These are phyloP conservation scores for Lipophrys pholis DNA, from an alignment of 2,113 vertebrate genomes.

Conservation along the genomic window DNA sequence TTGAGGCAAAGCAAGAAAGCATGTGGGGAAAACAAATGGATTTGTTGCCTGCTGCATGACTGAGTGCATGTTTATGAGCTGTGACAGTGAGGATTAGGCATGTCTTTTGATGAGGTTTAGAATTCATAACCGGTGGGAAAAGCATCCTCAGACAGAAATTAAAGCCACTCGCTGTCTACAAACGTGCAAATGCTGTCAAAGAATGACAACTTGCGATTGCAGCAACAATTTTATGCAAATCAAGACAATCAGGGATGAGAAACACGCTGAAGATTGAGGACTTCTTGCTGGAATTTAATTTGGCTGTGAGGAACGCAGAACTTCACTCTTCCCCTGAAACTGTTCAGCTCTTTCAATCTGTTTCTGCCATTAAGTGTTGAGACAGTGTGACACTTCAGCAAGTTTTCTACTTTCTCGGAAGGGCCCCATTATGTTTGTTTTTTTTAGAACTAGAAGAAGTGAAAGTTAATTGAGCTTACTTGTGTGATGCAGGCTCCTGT, in stretches of 20 bases:
- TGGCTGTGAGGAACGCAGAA: background rate
- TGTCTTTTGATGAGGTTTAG: background rate
- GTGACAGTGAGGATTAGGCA: background rate
- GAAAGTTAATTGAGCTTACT: constrained; percentile 74
- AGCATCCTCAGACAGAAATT: background rate
- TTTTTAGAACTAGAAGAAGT: too few relatives aligned
- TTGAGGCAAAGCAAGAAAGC: background rate
- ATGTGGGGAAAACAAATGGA: background rate
- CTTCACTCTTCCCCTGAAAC: background rate
- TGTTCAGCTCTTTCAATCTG: constrained; percentile 5
- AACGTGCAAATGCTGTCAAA: background rate
- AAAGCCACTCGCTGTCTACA: background rate
- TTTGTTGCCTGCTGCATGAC: background rate
- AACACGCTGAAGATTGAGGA: background rate
- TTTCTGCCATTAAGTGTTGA: background rate
- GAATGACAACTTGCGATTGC: background rate
- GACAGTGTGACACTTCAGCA: background rate
- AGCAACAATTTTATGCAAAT: background rate
- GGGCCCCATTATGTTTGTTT: background rate
- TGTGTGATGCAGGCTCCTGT: constrained; percentile 99
- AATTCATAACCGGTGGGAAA: background rate
- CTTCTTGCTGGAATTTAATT: background rate
- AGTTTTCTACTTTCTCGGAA: background rate
- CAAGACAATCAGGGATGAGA: background rate
- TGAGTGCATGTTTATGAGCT: background rate